Evolutionary conservation across 2,113 vertebrate species (phyloP).

Genomic region (Azemiops feae): DNA sequence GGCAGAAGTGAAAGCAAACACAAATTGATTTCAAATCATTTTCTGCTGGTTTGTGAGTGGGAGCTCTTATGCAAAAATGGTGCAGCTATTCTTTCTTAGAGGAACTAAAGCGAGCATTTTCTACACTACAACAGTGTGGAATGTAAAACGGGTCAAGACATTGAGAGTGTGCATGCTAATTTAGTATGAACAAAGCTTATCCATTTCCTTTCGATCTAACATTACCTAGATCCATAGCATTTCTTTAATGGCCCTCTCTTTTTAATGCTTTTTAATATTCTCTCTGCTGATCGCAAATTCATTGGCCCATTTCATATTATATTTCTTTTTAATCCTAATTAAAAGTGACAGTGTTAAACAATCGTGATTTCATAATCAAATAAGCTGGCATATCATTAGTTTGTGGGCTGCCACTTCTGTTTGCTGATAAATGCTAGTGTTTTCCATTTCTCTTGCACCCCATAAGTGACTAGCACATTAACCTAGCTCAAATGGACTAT

Average conservation of each 20-base stretch:
- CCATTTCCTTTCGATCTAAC: slow-evolving; percentile 46
- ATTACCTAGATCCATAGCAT: slow-evolving; percentile 35
- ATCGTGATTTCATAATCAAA: slow-evolving; percentile 62
- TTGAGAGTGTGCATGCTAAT: slow-evolving; percentile 41
- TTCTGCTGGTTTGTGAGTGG: not conserved
- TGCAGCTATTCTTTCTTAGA: not conserved
- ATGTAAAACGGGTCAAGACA: slow-evolving; percentile 56
- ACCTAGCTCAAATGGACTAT: not conserved
- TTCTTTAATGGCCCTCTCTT: slow-evolving; percentile 48
- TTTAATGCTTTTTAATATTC: slow-evolving; percentile 24
- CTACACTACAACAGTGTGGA: slow-evolving; percentile 14
- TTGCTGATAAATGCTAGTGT: slow-evolving; percentile 52
- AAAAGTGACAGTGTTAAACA: slow-evolving; percentile 61
- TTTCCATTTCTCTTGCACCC: slow-evolving; percentile 43
- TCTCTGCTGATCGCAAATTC: slow-evolving; percentile 35
- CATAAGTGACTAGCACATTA: slow-evolving; percentile 37
- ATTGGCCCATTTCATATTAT: slow-evolving; percentile 39
- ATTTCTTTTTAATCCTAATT: slow-evolving; percentile 60
- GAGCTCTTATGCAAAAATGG: not conserved
- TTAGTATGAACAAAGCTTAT: slow-evolving; percentile 46
- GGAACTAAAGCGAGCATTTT: slow-evolving; percentile 35
- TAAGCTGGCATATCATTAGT: slow-evolving; percentile 57
- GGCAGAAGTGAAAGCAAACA: not conserved
- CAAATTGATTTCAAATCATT: not conserved
- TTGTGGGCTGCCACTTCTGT: slow-evolving; percentile 46